Evolutionary conservation across 2,888 invertebrate genomes (phyloP).

Genomic region (Caenorhabditis drosophilae): DNA sequence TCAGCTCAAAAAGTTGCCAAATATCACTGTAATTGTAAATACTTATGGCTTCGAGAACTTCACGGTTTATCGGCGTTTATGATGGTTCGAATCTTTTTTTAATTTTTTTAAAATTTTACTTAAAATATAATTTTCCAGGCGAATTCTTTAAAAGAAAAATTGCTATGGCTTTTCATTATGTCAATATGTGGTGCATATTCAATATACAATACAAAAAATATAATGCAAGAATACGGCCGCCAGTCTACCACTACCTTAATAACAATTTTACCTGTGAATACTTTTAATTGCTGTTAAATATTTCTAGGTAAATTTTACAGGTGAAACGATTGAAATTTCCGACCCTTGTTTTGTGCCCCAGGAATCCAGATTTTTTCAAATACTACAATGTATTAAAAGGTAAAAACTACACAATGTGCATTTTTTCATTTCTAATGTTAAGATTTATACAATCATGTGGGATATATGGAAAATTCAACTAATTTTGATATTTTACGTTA

Average conservation of each 20-base stretch:
- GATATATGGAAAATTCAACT: constrained; percentile 25
- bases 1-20: constrained; percentile 31
- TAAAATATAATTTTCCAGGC: constrained; percentile 15
- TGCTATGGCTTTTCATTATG: constrained; percentile 39
- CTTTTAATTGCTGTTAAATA: not conserved
- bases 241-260: constrained; percentile 40
- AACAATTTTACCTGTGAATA: constrained; percentile 34
- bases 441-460: constrained; percentile 38
- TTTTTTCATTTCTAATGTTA: not conserved
- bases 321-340: constrained; percentile 33
- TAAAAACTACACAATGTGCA: not conserved
- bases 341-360: constrained; percentile 44
- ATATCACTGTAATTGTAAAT: constrained; percentile 45
- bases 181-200: constrained; percentile 27
- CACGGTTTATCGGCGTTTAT: constrained; percentile 45
- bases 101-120: not conserved
- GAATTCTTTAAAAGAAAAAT: constrained; percentile 30
- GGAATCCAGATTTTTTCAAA: constrained; percentile 41
- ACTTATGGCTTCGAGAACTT: constrained; percentile 45
- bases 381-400: constrained; percentile 39
- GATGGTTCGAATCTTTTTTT: constrained; percentile 29
- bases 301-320: constrained; percentile 3
- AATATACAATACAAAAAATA: constrained; percentile 32
- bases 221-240: constrained; percentile 34
- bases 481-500: constrained; percentile 30